phyloP scores from a whole-genome alignment of 2,113 vertebrate species.

The Brienomyrus brachyistius region DNA sequence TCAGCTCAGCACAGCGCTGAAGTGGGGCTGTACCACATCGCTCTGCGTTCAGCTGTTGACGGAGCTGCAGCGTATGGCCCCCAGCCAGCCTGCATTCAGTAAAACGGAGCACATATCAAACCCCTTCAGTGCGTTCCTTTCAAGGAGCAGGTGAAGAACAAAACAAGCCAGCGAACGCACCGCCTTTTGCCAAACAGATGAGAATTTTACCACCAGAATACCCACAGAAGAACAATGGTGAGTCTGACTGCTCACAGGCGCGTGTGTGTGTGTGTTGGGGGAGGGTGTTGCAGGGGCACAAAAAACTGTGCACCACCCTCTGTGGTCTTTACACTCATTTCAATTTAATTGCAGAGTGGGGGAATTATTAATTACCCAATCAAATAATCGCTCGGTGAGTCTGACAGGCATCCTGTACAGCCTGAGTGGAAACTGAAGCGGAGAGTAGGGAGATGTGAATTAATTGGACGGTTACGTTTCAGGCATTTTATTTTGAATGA shows the following conservation, averaged over 20 bases:
- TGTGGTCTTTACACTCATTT: constrained; percentile 60
- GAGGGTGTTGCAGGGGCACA: background rate
- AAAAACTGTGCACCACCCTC: constrained; percentile 30
- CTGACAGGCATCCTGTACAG: constrained; percentile 57
- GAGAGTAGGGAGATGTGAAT: constrained; percentile 84
- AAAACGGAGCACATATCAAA: background rate
- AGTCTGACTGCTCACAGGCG: constrained; percentile 13
- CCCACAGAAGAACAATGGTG: background rate
- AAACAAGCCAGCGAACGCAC: background rate
- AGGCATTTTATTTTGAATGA: constrained; percentile 74
- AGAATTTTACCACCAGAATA: background rate
- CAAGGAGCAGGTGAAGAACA: background rate
- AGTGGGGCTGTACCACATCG: background rate
- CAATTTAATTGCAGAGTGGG: constrained; percentile 61
- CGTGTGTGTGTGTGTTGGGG: background rate
- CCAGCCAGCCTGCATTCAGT: background rate
- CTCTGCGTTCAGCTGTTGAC: background rate
- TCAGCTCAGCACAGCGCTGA: background rate
- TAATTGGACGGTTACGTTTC: constrained; percentile 81
- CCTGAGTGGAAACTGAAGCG: constrained; percentile 63
- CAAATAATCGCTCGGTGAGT: constrained; percentile 63
- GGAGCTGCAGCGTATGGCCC: background rate
- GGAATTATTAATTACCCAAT: constrained; percentile 78
- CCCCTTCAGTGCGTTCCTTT: background rate
- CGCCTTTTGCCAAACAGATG: background rate